Conservation (phyloP, 2,888 invertebrate species). For the Pollenia angustigena region DNA sequence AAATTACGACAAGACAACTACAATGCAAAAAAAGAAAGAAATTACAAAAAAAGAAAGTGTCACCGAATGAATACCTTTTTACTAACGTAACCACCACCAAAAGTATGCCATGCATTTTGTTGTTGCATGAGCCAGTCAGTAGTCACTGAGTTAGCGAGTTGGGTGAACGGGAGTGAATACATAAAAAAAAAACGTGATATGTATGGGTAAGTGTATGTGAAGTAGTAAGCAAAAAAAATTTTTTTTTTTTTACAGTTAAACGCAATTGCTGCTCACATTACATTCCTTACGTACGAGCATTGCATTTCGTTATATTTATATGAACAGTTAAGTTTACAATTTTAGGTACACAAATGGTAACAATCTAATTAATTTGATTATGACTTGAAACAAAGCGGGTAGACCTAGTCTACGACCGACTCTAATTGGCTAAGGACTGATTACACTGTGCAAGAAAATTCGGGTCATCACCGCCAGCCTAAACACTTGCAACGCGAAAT, state of each 20-base stretch:
- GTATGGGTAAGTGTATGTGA: neutral
- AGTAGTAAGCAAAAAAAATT: slow-evolving; percentile 27
- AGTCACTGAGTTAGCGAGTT: neutral
- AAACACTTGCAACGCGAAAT: no score
- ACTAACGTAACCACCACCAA: slow-evolving; percentile 51
- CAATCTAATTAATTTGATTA: neutral
- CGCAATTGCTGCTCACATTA: slow-evolving; percentile 82
- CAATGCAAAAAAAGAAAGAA: neutral
- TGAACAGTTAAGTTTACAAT: neutral
- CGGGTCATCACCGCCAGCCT: no score
- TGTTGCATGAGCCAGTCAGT: neutral
- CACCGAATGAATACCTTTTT: slow-evolving; percentile 49
- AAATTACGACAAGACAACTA: slow-evolving; percentile 23
- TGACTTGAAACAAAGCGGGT: no score
- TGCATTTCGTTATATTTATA: slow-evolving; percentile 20
- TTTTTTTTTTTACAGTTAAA: slow-evolving; percentile 74
- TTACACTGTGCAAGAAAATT: no score
- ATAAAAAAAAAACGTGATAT: neutral
- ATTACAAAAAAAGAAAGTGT: slow-evolving; percentile 45
- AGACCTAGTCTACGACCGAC: no score
- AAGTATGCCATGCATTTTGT: slow-evolving; percentile 6
- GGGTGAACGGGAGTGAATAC: neutral
- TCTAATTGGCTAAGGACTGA: no score
- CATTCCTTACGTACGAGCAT: slow-evolving; percentile 45
- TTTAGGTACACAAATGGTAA: neutral